These are phyloP conservation scores for Oreonectes daqikongensis DNA, from an alignment of 2,797 vertebrate species.

Conservation along the genomic window DNA sequence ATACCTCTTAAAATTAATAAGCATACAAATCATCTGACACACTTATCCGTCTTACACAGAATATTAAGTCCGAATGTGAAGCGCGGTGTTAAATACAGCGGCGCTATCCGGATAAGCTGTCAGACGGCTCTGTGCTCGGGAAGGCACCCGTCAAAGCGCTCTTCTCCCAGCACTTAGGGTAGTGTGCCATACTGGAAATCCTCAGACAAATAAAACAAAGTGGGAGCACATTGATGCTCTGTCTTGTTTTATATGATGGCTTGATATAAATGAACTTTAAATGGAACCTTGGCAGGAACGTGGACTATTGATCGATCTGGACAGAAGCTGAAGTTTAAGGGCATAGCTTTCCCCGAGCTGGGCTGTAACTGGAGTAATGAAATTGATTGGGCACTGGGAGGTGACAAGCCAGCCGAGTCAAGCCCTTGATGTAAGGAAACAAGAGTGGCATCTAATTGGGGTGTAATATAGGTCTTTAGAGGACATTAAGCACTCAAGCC, in stretches of 20 bases:
- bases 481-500: constrained; percentile 83
- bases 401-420: constrained; percentile 87
- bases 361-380: constrained; percentile 88
- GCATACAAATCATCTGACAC: constrained; percentile 35
- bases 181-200: constrained; percentile 79
- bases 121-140: constrained; percentile 18
- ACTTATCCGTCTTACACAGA: constrained; percentile 14
- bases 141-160: constrained; percentile 17
- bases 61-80: constrained; percentile 29
- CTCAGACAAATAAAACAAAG: constrained; percentile 86
- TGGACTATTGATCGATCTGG: constrained; percentile 81
- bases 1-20: constrained; percentile 41
- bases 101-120: constrained; percentile 17
- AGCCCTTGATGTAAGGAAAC: constrained; percentile 89
- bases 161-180: constrained; percentile 45
- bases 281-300: constrained; percentile 87
- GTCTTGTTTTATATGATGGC: constrained; percentile 88
- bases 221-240: constrained; percentile 83
- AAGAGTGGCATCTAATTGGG: constrained; percentile 88
- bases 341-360: constrained; percentile 79
- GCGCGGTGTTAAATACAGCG: constrained; percentile 1
- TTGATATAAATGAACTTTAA: constrained; percentile 89
- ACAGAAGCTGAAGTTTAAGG: constrained; percentile 87
- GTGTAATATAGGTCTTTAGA: constrained; percentile 88
- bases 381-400: constrained; percentile 86